Conservation (phyloP, 92 coral and sea anemone genomes). For the Bergia puertoricense region DNA sequence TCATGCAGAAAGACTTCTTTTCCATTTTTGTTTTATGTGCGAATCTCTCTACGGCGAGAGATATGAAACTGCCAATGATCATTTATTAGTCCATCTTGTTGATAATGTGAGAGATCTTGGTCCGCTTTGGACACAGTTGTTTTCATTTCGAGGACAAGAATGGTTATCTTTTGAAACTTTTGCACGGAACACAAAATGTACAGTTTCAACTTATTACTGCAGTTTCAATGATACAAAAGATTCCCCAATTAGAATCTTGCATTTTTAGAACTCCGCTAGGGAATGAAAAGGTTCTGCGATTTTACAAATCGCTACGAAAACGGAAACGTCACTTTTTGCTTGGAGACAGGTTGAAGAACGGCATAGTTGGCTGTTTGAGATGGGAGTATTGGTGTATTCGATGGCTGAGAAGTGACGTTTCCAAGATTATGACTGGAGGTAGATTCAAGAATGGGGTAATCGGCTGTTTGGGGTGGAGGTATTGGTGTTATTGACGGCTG, state of each 20-base stretch:
- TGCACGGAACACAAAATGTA: constrained; percentile 63
- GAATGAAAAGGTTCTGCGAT: not conserved
- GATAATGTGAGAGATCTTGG: constrained; percentile 44
- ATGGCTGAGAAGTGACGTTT: too few relatives aligned
- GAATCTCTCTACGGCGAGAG: constrained; percentile 19
- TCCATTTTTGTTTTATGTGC: constrained; percentile 50
- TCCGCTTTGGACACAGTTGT: constrained; percentile 43
- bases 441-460: too few relatives aligned
- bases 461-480: too few relatives aligned
- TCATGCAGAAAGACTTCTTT: constrained; percentile 46
- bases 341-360: too few relatives aligned
- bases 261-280: too few relatives aligned
- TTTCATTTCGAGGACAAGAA: constrained; percentile 55
- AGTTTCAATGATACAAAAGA: constrained; percentile 55
- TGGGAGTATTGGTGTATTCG: too few relatives aligned
- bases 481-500: too few relatives aligned
- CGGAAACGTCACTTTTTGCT: too few relatives aligned
- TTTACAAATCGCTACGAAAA: not conserved
- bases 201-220: constrained; percentile 46
- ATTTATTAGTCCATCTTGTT: constrained; percentile 40
- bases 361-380: too few relatives aligned
- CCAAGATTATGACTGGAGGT: too few relatives aligned
- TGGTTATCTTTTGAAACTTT: constrained; percentile 45
- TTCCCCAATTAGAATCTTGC: constrained; percentile 46
- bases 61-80: constrained; percentile 42